A percentile compares a stretch with the other conserved stretches of the same genome.
Conservation (phyloP, 2,888 invertebrate genomes). For the Crossocerus cetratus region DNA sequence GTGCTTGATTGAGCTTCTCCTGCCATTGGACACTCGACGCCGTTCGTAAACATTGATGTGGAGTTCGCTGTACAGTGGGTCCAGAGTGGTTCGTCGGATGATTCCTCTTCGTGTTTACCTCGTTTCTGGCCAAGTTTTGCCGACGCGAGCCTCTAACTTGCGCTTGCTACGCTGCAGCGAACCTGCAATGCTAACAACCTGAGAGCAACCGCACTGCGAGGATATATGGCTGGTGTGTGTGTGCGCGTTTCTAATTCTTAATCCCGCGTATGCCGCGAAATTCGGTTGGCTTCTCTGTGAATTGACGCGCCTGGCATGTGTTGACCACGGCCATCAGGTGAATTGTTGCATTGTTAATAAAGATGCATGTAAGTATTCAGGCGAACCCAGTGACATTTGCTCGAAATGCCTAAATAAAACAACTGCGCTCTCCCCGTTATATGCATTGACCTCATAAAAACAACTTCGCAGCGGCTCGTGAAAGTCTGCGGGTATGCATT, state of each 20-base stretch:
- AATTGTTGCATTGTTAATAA: slow-evolving; percentile 59
- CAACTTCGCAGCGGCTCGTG: neutral
- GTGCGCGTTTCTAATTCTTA: no score
- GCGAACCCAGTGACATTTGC: neutral
- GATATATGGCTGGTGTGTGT: no score
- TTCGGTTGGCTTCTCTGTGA: neutral
- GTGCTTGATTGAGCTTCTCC: slow-evolving; percentile 41
- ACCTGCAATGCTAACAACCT: no score
- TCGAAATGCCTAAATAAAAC: neutral
- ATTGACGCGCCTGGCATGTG: neutral
- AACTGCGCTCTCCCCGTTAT: no score
- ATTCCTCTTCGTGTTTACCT: neutral
- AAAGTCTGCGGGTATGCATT: neutral
- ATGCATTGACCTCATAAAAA: no score
- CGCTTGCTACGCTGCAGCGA: no score
- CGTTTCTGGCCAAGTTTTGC: neutral
- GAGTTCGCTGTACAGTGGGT: neutral
- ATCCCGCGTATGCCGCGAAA: no score
- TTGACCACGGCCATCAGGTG: neutral
- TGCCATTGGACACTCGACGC: slow-evolving; percentile 17
- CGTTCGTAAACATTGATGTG: slow-evolving; percentile 24
- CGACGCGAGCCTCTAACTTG: slow-evolving; percentile 16
- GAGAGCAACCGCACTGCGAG: no score
- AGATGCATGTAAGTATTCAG: slow-evolving; percentile 65
- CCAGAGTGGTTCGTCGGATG: neutral